Base-by-base conservation (phyloP, 2,113 vertebrate species). In the Oenanthe melanoleuca region DNA sequence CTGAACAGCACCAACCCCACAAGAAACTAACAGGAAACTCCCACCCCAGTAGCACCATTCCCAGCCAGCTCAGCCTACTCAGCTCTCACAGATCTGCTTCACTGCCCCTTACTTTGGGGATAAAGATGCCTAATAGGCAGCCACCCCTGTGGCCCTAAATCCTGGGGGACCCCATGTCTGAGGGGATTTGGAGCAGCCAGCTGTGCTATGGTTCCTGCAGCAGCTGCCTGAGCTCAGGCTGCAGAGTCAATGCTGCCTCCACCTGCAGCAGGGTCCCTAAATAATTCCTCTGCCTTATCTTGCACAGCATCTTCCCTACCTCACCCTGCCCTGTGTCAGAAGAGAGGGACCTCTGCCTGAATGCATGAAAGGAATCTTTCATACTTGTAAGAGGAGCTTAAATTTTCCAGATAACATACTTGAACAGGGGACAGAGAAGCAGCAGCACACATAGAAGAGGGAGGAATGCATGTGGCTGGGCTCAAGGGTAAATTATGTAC, bases 151-250 rank as follows among this genome's bases (percentile, higher is more conserved):
- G 2, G 47, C 15, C 19, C 29, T n/a, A 2, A 11, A 49, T 8
- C 6, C 37, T 11, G 1, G 8, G 4, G 7, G 10, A 17, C 7
- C 7, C 18, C 0, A 1, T 11, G 8, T 6, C 19, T 2, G 11
- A 57, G n/a, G 15, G 6, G 3, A 34, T 6, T 42, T 59, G 20
- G 9, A 24, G 23, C 23, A n/a, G 8, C 2, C 5, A 28, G 0
- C 4, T 47, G 38, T 11, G 6, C 5, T 26, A 1, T 1, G 1
- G 34, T 4, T 73, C 38, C 69, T 61, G 33, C 45, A 60, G 16
- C 29, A 73, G 44, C 28, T 73, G 22, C 50, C 31, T 12, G 9
- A 85, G 44, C 38, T 67, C 13, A 29, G 40, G 49, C 38, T 69
- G n/a, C 29, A 60, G 53, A 20, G 6, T 4, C 15, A 20, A 0